phyloP scores from a whole-genome alignment of 23 tunicate genomes.

The Ciona savignyi region DNA sequence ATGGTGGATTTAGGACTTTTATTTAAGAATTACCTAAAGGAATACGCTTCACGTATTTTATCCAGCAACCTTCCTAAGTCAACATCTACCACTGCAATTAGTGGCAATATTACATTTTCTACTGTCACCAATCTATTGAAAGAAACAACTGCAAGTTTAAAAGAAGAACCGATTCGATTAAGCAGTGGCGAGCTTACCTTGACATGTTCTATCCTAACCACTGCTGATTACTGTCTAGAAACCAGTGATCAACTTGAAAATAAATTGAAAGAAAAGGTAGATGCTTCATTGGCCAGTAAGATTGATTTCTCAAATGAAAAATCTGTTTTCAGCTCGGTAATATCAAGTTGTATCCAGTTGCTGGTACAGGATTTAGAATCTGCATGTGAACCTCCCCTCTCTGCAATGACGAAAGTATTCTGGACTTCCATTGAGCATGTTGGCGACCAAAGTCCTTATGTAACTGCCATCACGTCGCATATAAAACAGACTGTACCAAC shows the following conservation, averaged over 20 bases:
- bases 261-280: constrained; percentile 78
- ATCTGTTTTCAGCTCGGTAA: constrained; percentile 53
- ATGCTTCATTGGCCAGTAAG: constrained; percentile 18
- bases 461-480: constrained; percentile 50
- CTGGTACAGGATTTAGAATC: constrained; percentile 70
- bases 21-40: constrained; percentile 68
- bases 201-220: constrained; percentile 70
- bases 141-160: constrained; percentile 56
- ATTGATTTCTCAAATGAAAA: constrained; percentile 50
- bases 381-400: constrained; percentile 73
- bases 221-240: constrained; percentile 92
- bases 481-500: constrained; percentile 65
- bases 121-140: constrained; percentile 77
- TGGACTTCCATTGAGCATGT: constrained; percentile 86
- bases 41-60: constrained; percentile 50
- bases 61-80: constrained; percentile 72
- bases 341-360: constrained; percentile 60
- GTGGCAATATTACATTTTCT: constrained; percentile 43
- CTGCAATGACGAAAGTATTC: constrained; percentile 67
- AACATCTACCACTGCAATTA: constrained; percentile 22
- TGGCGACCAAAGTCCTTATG: constrained; percentile 87
- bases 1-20: constrained; percentile 54
- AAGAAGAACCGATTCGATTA: constrained; percentile 42
- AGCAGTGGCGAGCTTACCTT: constrained; percentile 46
- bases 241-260: constrained; percentile 70